Percentiles rank a stretch among this genome's conserved stretches.
phyloP scores from a whole-genome alignment of 2,113 vertebrate genomes.

The Scolopax mira region DNA sequence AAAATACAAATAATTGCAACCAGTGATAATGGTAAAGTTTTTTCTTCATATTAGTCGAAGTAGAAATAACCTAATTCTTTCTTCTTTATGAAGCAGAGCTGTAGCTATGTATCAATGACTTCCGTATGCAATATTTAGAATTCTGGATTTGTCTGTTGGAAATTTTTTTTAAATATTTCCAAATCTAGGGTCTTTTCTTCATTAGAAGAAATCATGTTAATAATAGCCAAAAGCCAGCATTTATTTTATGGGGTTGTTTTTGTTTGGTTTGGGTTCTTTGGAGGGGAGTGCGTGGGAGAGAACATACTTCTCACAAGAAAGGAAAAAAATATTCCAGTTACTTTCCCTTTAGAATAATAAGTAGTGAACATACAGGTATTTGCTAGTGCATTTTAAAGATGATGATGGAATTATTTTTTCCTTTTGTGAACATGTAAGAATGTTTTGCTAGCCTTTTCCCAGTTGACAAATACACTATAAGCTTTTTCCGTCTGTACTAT shows the following conservation, averaged over 20 bases:
- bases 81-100: not conserved
- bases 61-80: not conserved
- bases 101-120: not conserved
- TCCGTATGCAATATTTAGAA: not conserved
- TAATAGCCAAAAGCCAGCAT: not conserved
- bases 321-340: not conserved
- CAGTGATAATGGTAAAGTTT: not conserved
- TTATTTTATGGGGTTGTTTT: not conserved
- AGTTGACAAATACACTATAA: not conserved
- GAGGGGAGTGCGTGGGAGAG: no score
- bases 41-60: not conserved
- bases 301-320: not conserved
- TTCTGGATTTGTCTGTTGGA: not conserved
- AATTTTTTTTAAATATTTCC: not conserved
- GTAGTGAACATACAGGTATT: not conserved
- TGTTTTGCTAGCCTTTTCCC: not conserved
- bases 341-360: not conserved
- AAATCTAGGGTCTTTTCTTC: not conserved
- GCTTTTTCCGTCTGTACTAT: not conserved
- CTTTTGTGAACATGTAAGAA: not conserved
- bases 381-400: not conserved
- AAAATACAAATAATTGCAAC: not conserved
- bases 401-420: not conserved
- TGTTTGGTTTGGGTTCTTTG: not conserved
- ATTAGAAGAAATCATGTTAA: not conserved